These are phyloP conservation scores for Cyprinodon diabolis DNA, from an alignment of 2,797 vertebrate genomes.

Conservation along the genomic window DNA sequence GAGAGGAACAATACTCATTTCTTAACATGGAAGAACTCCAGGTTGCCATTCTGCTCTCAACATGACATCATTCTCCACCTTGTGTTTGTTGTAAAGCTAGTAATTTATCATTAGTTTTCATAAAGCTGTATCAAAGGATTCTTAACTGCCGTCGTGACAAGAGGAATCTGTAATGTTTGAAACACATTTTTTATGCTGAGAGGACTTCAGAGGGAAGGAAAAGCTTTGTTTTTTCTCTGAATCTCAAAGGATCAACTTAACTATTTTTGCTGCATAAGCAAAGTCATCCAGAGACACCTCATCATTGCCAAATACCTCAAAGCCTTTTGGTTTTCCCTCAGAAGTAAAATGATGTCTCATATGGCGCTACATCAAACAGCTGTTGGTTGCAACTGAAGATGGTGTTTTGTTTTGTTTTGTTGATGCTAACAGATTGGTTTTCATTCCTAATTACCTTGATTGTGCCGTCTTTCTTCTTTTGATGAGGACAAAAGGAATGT, in stretches of 20 bases:
- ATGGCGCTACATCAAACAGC: constrained; percentile 21
- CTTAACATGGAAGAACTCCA: too few species aligned
- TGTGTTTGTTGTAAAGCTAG: background rate
- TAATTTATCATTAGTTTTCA: background rate
- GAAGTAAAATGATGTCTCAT: constrained; percentile 29
- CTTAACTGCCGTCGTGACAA: background rate
- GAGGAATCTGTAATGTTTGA: background rate
- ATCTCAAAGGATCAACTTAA: constrained; percentile 25
- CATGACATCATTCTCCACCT: background rate
- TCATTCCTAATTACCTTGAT: background rate
- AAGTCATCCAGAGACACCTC: constrained; percentile 21
- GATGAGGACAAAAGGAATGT: background rate
- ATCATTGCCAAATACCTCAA: constrained; percentile 14
- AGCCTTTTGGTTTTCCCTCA: constrained; percentile 21
- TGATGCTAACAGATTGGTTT: background rate
- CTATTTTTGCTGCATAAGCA: constrained; percentile 20
- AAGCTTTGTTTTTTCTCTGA: constrained; percentile 37
- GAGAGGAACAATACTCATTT: too few species aligned
- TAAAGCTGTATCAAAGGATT: background rate
- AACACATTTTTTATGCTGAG: constrained; percentile 32
- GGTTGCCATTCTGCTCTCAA: background rate
- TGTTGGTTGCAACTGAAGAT: background rate
- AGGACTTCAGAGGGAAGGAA: constrained; percentile 9
- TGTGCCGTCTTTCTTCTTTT: background rate
- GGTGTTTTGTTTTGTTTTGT: background rate